Evolutionary conservation across 2,888 invertebrate species (phyloP).

Genomic region (Cheilosia impressa): DNA sequence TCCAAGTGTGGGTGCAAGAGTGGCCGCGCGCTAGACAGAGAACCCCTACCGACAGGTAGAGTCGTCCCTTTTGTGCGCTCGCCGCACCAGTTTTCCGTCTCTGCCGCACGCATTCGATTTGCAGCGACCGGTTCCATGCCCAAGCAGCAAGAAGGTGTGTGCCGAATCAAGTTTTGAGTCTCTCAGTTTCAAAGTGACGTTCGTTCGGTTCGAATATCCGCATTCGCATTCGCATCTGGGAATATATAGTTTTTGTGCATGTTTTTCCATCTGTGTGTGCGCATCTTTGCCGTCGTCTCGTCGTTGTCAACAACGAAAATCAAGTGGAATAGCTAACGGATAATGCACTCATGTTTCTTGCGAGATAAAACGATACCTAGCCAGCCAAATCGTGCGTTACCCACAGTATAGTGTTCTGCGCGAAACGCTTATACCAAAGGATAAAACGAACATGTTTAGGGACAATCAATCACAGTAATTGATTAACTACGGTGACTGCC

Average conservation of each 20-base stretch:
- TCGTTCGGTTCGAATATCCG: slow-evolving; percentile 81
- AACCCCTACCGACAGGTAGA: neutral
- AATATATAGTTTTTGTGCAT: slow-evolving; percentile 53
- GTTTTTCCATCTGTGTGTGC: slow-evolving; percentile 30
- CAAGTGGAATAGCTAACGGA: slow-evolving; percentile 24
- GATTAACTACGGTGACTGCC: slow-evolving; percentile 47
- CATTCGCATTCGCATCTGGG: slow-evolving; percentile 76
- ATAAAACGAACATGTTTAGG: slow-evolving; percentile 59
- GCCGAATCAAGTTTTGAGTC: slow-evolving; percentile 73
- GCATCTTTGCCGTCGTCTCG: slow-evolving; percentile 38
- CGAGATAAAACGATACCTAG: slow-evolving; percentile 32
- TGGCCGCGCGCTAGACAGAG: slow-evolving; percentile 28
- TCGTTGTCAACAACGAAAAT: slow-evolving; percentile 27
- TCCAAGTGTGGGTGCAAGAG: slow-evolving; percentile 57
- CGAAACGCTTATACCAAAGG: slow-evolving; percentile 40
- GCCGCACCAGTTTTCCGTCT: slow-evolving; percentile 11
- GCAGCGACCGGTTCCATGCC: slow-evolving; percentile 53
- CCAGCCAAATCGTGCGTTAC: neutral
- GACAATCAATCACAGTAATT: slow-evolving; percentile 64
- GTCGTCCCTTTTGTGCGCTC: slow-evolving; percentile 16
- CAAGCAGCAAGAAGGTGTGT: slow-evolving; percentile 71
- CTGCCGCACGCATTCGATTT: slow-evolving; percentile 35
- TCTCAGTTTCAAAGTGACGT: slow-evolving; percentile 83
- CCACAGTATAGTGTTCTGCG: slow-evolving; percentile 4
- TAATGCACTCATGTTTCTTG: slow-evolving; percentile 34